Conservation (phyloP, 2,797 vertebrate species). For the Agapornis canus region DNA sequence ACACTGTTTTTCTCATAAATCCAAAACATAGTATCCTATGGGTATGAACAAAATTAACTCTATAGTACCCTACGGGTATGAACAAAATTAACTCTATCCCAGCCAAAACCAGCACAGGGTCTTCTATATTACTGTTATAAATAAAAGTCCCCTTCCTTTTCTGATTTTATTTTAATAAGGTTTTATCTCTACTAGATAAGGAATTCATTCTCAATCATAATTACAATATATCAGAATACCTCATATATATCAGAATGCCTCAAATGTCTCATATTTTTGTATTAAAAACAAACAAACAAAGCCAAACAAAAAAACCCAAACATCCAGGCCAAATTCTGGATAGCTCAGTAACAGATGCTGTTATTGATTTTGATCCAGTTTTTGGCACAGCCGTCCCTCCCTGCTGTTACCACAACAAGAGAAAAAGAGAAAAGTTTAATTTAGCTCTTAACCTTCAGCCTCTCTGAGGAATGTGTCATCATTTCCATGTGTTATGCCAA, state of each 20-base stretch:
- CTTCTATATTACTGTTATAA: background rate
- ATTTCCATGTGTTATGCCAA: conserved; percentile 18
- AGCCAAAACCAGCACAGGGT: background rate
- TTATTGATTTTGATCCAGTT: background rate
- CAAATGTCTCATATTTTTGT: background rate
- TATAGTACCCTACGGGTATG: rapidly evolving
- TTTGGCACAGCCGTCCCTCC: background rate
- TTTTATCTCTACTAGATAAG: background rate
- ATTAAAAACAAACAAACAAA: background rate
- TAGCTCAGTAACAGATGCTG: background rate
- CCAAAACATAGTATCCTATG: rapidly evolving
- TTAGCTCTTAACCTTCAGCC: background rate
- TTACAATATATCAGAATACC: background rate
- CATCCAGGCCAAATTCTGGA: background rate
- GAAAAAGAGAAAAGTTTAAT: conserved; percentile 1
- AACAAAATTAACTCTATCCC: background rate
- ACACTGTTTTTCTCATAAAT: background rate
- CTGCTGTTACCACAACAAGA: background rate
- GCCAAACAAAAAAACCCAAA: background rate
- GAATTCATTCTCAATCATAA: background rate
- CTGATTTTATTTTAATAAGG: background rate
- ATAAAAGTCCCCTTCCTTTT: background rate
- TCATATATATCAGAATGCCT: background rate
- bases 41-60: background rate
- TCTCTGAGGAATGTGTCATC: background rate